Base-by-base conservation (phyloP, 2,888 invertebrate genomes). In the Eupithecia dodoneata region DNA sequence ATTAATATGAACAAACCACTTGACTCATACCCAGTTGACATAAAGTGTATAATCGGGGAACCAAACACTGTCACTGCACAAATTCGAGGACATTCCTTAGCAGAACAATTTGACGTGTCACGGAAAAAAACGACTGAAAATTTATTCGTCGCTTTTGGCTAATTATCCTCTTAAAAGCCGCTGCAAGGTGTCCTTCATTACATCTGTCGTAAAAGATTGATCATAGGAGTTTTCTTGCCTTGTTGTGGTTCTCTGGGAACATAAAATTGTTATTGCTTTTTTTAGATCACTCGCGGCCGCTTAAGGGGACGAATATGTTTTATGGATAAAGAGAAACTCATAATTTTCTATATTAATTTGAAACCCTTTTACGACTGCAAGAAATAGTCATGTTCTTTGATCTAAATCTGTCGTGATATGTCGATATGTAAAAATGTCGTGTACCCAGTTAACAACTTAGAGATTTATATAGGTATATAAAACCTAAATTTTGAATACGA, bases 161-260 rank as follows among this genome's bases (percentile, higher is more conserved):
- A 92, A 93, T 92, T 90, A 89, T 88, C 86, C 45, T 81, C 85
- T 82, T 86, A 84, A 90, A 91, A 92, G 85, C 85, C 75, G 84
- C 90, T 90, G 91, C 87, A 81, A 70, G 83, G 89, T 87, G 85
- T 79, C 82, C 80, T 75, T 81, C 86, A 89, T 91, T 89, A 88
- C 85, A 83, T 79, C 79, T 80, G 77, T 79, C 81, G 79, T 83
- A 85, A 83, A 77, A 80, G 75, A 77, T 74, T 79, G 52, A 77
- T 81, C 79, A 77, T 79, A 76, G 71, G 73, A 70, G 71, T 73
- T 74, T 81, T 79, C 75, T 75, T 80, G 73, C 76, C 76, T 78
- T 81, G 78, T 80, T 80, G 81, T 78, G 81, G 81, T 82, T 78
- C 79, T 74, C 42, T 66, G 78, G 73, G 75, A 79, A 75, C 76